Evolutionary conservation across 1,140 invertebrate species (phyloP).

Genomic region (Nebria ingens): DNA sequence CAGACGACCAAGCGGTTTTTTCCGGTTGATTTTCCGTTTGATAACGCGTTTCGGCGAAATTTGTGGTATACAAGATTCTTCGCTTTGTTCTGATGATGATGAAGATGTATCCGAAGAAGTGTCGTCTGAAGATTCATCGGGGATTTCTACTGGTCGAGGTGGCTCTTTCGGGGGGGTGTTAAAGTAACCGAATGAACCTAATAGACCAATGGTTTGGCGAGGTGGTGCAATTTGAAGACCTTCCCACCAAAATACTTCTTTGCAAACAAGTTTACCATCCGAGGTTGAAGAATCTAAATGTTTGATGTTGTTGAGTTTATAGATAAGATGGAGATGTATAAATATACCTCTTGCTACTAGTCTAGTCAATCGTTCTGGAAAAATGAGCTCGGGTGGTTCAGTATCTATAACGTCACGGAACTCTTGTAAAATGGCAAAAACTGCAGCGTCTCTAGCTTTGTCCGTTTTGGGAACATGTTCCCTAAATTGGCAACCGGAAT

Average conservation of each 20-base stretch:
- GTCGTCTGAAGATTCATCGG: not conserved
- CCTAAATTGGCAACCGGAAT: constrained; percentile 47
- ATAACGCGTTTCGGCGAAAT: not conserved
- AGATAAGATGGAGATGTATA: constrained; percentile 21
- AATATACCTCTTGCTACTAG: constrained; percentile 45
- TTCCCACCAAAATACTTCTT: constrained; percentile 59
- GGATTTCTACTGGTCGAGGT: not conserved
- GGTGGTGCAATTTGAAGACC: constrained; percentile 52
- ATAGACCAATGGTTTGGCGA: constrained; percentile 47
- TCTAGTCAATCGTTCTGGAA: constrained; percentile 54
- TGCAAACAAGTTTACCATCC: constrained; percentile 41
- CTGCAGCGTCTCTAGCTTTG: constrained; percentile 39
- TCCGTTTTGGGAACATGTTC: constrained; percentile 48
- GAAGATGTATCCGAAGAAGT: not conserved
- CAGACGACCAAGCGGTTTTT: constrained; percentile 37
- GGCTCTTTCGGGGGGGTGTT: not conserved
- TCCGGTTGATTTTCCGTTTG: not conserved
- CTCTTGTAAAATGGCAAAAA: constrained; percentile 44
- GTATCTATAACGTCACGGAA: constrained; percentile 47
- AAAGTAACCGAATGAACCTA: constrained; percentile 36
- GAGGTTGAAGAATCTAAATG: not conserved
- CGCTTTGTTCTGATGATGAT: not conserved
- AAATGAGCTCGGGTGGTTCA: constrained; percentile 50
- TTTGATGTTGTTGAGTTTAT: not conserved
- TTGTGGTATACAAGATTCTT: constrained; percentile 12